Conservation (phyloP, 2,113 vertebrate species). For the Corapipo altera region DNA sequence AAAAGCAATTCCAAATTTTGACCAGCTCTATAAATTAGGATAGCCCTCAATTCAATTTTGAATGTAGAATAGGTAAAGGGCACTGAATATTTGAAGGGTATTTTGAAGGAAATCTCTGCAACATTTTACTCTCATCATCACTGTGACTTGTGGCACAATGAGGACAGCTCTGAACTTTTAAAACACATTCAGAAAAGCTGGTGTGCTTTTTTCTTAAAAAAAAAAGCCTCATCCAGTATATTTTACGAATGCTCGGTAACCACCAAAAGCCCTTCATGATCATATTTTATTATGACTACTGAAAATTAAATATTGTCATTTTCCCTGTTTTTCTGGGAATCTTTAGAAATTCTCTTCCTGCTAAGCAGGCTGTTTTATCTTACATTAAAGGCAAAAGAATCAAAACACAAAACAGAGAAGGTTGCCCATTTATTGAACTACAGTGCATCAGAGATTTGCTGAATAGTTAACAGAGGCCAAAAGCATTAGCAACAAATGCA, state of each 20-base stretch:
- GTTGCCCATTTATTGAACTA: background rate
- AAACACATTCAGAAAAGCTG: background rate
- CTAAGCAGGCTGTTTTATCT: background rate
- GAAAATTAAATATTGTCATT: background rate
- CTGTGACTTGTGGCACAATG: background rate
- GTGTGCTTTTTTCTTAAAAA: background rate
- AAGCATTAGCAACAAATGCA: background rate
- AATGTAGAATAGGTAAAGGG: background rate
- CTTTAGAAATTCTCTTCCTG: background rate
- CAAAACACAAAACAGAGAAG: background rate
- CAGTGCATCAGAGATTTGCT: background rate
- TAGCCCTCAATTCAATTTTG: background rate
- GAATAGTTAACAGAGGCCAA: background rate
- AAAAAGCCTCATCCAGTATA: background rate
- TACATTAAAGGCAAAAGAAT: conserved; percentile 2
- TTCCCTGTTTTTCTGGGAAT: background rate
- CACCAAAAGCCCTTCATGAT: background rate
- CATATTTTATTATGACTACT: background rate
- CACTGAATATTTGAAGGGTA: background rate
- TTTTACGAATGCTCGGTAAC: background rate
- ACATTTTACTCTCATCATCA: background rate
- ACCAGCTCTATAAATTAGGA: background rate
- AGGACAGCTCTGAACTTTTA: background rate
- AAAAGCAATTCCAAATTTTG: background rate
- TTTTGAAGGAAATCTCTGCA: background rate